phyloP scores from a whole-genome alignment of 2,113 vertebrate genomes.

The Burhinus bistriatus region DNA sequence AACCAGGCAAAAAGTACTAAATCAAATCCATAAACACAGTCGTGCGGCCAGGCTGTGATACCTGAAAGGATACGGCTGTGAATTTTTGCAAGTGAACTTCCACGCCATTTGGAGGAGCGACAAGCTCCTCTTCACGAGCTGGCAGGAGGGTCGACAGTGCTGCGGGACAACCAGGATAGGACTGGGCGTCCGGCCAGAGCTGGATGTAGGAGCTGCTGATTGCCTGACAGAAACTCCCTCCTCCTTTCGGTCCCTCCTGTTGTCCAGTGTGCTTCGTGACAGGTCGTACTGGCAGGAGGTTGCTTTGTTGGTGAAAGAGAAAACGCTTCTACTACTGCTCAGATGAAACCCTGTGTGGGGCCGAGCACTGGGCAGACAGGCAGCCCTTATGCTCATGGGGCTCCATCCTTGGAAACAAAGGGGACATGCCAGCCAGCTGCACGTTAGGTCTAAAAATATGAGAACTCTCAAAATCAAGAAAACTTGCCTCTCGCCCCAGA shows the following conservation, averaged over 20 bases:
- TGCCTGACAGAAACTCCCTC: accelerated
- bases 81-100: neutral
- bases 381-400: neutral
- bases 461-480: neutral
- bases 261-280: neutral
- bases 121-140: accelerated
- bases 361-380: neutral
- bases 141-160: neutral
- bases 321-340: neutral
- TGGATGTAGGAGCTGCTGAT: neutral
- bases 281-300: neutral
- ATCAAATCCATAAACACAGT: neutral
- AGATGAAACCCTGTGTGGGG: neutral
- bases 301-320: neutral
- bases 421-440: accelerated
- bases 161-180: neutral
- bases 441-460: neutral
- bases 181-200: accelerated
- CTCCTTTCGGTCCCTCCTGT: neutral
- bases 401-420: neutral
- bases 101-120: neutral
- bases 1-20: neutral
- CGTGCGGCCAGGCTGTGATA: neutral
- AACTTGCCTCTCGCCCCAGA: neutral
- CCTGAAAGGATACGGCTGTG: neutral